Evolutionary conservation across 2,797 vertebrate genomes (phyloP), one percentile per base, ranked within the genome.

Genomic region (Todus mexicanus): DNA sequence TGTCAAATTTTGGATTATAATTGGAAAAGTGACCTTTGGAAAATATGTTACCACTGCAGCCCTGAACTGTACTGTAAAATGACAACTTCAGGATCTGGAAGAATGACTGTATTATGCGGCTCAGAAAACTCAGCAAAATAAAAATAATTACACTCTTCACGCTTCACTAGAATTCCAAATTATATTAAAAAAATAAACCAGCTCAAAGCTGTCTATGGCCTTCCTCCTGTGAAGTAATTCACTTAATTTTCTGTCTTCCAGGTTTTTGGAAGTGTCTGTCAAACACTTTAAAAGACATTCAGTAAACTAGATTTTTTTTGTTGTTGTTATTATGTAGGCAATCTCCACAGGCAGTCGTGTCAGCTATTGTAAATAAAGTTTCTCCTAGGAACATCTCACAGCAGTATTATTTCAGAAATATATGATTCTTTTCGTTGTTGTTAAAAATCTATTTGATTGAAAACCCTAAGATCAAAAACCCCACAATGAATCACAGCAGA

Each of bases 21-120:
- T 97, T 97, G 97, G 97, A 96, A 97, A 97, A 96, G 92, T 97
- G 94, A 97, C 97, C 96, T 97, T 97, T 97, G 97, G 97, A 97
- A 98, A 97, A 97, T 97, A 97, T 97, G 96, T 97, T 97, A 96
- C 95, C 92, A 84, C 92, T 92, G 84, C 79, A 92, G 92, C n/a
- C 89, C 91, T 94, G 90, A 66, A 63, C 94, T 78, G 73, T 51
- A 82, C 84, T 90, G 78, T 89, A 89, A 95, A 96, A 95, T 75
- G 92, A 94, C 90, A 96, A 90, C 84, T 94, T 95, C 56, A 91
- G 92, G 48, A 43, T 84, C 74, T 40, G 91, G 93, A 97, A 98
- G 96, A 98, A 97, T 91, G 90, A 65, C 29, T 65, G 76, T 53
- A 97, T 97, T 97, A 92, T 97, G 90, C 42, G 7, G 77, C 85